These are phyloP conservation scores for Pollicipes pollicipes DNA, from an alignment of 1,140 invertebrate species.

Conservation along the genomic window DNA sequence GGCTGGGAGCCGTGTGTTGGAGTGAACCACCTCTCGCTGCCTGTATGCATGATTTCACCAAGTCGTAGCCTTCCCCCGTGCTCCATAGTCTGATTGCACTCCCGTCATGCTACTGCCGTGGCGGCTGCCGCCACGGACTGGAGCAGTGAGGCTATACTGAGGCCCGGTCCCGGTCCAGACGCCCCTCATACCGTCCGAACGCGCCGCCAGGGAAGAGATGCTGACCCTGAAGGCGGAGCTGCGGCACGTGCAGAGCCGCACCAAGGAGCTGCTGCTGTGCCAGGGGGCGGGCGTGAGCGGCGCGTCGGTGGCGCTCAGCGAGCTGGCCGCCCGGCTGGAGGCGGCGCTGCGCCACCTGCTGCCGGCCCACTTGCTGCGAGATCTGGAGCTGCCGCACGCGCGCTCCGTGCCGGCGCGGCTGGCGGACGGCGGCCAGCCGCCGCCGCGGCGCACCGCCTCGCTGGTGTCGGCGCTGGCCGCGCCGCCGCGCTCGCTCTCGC, in stretches of 20 bases:
- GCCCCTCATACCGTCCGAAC: too few relatives aligned
- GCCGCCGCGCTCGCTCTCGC: background rate
- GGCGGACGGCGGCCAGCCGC: background rate
- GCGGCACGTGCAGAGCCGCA: constrained; percentile 39
- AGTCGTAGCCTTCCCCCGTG: too few relatives aligned
- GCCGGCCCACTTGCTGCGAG: background rate
- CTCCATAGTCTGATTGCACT: too few relatives aligned
- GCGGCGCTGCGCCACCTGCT: background rate
- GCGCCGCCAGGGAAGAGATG: constrained; percentile 41
- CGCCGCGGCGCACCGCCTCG: constrained; percentile 1
- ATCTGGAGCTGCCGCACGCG: background rate
- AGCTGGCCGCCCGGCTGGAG: constrained; percentile 47
- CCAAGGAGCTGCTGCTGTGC: constrained; percentile 41
- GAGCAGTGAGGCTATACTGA: too few relatives aligned
- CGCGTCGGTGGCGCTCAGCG: constrained; percentile 47
- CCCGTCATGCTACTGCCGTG: too few relatives aligned
- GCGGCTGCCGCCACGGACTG: too few relatives aligned
- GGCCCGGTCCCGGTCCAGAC: too few relatives aligned
- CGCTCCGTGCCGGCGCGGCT: background rate
- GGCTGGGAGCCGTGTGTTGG: too few relatives aligned
- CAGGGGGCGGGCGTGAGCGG: constrained; percentile 50
- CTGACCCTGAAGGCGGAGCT: constrained; percentile 43
- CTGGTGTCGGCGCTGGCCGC: background rate
- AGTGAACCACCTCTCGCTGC: too few relatives aligned
- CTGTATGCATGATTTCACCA: too few relatives aligned